phyloP scores from a whole-genome alignment of 2,888 invertebrate species.

The Drosophila monieri region DNA sequence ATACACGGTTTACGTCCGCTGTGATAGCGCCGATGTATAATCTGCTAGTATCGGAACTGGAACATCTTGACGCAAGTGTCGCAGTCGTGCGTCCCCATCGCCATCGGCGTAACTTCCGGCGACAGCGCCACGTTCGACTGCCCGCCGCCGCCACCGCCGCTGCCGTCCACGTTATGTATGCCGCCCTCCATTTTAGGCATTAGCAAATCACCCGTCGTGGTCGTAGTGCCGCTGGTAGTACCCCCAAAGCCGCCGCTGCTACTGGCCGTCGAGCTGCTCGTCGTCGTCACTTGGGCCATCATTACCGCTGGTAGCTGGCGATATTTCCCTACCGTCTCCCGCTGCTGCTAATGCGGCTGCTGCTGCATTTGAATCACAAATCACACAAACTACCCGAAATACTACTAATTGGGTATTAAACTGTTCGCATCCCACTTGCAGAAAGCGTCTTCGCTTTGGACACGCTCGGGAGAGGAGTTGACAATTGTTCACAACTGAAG shows the following conservation, averaged over 20 bases:
- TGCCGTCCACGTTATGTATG: conserved; percentile 76
- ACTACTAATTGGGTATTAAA: too few species aligned
- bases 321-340: conserved; percentile 22
- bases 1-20: conserved; percentile 94
- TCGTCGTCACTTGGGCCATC: conserved; percentile 63
- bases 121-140: conserved; percentile 86
- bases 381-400: conserved; percentile 14
- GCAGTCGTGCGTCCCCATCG: conserved; percentile 89
- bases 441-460: too few species aligned
- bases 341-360: conserved; percentile 70
- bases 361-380: too few species aligned
- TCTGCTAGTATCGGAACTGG: conserved; percentile 93
- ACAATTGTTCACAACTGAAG: too few species aligned
- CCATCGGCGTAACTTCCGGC: conserved; percentile 85
- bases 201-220: conserved; percentile 79
- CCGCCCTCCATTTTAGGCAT: conserved; percentile 84
- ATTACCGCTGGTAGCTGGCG: conserved; percentile 39
- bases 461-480: too few species aligned
- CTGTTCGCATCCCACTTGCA: too few species aligned
- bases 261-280: conserved; percentile 64
- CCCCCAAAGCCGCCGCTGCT: conserved; percentile 47
- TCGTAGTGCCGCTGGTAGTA: conserved; percentile 53
- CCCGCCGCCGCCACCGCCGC: conserved; percentile 75
- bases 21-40: conserved; percentile 94
- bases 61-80: conserved; percentile 94